These are phyloP conservation scores for Drosophila leonis DNA, from an alignment of 2,888 invertebrate species.

Conservation along the genomic window DNA sequence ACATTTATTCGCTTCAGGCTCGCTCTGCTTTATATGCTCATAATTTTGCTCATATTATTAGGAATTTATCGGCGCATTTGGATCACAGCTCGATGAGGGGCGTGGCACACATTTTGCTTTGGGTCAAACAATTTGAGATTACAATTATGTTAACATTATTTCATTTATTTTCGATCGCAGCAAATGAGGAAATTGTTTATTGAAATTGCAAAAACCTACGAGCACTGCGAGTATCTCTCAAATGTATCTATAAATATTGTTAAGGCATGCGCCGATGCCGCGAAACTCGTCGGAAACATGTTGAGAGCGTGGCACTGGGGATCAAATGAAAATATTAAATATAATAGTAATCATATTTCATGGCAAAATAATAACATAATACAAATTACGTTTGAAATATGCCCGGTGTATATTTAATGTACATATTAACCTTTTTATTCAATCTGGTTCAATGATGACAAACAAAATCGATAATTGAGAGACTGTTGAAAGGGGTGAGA, in stretches of 20 bases:
- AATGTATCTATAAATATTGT: constrained; percentile 7
- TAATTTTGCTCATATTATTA: constrained; percentile 24
- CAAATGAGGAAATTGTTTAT: constrained; percentile 59
- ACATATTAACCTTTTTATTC: background rate
- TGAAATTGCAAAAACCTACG: constrained; percentile 39
- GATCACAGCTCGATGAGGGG: constrained; percentile 42
- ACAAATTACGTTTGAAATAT: background rate
- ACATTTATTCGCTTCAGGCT: background rate
- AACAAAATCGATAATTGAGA: constrained; percentile 9
- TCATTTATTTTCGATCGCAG: constrained; percentile 62
- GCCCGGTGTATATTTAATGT: background rate
- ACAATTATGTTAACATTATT: constrained; percentile 67
- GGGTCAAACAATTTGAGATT: constrained; percentile 61
- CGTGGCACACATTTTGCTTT: constrained; percentile 52
- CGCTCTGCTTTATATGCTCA: constrained; percentile 14
- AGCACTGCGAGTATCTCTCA: constrained; percentile 14
- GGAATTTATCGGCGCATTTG: constrained; percentile 43
- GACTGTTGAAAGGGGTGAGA: background rate
- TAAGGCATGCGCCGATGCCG: background rate
- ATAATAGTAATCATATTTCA: background rate
- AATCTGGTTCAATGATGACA: background rate
- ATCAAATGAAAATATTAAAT: background rate
- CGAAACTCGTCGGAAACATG: background rate
- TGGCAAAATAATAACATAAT: background rate
- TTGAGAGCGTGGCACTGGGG: background rate